Base-by-base conservation (phyloP, 2,113 vertebrate species). In the Mystacornis crossleyi region DNA sequence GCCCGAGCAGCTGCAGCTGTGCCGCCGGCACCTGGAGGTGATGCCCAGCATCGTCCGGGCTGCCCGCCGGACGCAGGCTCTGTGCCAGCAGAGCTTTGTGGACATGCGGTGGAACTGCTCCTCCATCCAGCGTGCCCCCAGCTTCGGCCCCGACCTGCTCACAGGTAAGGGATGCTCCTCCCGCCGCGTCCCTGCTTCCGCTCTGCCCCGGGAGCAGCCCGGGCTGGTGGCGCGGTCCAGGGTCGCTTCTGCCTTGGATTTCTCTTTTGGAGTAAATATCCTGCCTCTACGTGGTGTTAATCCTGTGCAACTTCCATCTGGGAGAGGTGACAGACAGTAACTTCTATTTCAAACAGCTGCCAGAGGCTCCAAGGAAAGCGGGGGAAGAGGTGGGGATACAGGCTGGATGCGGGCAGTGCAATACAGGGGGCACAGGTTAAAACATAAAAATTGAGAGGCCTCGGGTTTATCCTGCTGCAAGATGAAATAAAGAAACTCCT, bases 61-160 rank as follows among this genome's bases (percentile, higher is more conserved):
- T 0, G 98, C 98, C 38, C 94, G 57, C 10, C 86, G 93, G 5
- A 98, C 97, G 13, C 96, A 97, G 75, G 57, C 33, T 18, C 28
- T 96, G 51, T 98, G 98, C 93, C 98, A 97, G 90, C 88, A 81
- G 42, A 85, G 97, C 34, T 98, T 98, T 2, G 53, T 94, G 0
- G 98, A 97, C 89, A 98, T 98, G 98, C 90, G 98, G 20, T 98
- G 98, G 98, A 98, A 98, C 95, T 98, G 98, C 84, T 98, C 98
- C 25, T 98, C 98, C 47, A 48, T 98, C 66, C 96, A 75, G 18
- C 77, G 65, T 0, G 98, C 98, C 11, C 98, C 98, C 47, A 81
- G 91, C 65, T 98, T 98, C 28, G 94, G 94, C 7, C 98, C 98
- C 4, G 98, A 98, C 36, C 97, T 98, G 74, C 89, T 95, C 38